Evolutionary conservation across 2,888 invertebrate genomes (phyloP), one percentile per base, ranked within the genome.

Genomic region (Smittia sp.): DNA sequence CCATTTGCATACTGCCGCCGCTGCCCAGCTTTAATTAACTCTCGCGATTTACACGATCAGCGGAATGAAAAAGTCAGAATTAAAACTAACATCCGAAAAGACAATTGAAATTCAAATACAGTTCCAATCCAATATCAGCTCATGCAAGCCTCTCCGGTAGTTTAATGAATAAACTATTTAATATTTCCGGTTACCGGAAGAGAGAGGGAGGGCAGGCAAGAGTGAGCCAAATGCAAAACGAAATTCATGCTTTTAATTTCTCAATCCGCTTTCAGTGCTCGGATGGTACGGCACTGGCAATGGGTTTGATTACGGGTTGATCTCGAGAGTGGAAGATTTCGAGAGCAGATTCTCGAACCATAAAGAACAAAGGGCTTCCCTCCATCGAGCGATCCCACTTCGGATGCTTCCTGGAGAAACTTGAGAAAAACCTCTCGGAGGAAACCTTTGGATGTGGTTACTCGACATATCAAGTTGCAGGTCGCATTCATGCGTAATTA

Each of bases 161-260:
- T 72, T 62, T 72, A 72, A 72, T 72, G 62, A 72, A 62, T 62
- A 62, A 62, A 72, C 72, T 72, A 62, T 70, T 70, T 70, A 58
- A 70, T 70, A 70, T 54, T 72, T 72, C 72, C 72, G 72, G 54
- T 72, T 4, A 62, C 72, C 72, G 72, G 72, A 72, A 72, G 63
- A 27, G n/a, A 52, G 68, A 15, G 68, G 68, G 39, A 68, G 68
- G 15, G 3, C 13, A 18, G 11, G 32, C 38, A 11, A 4, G 11
- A n/a, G 39, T 62, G 72, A 7, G 39, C 20, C 13, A 15, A 63
- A 58, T 58, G 58, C 20, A 58, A 58, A 58, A 58, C 22, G n/a
- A 58, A 58, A 7, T 22, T 58, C 58, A 58, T 58, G 2, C 18
- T 20, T 20, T 58, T 39, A 68, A 22, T 46, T 66, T 38, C 25